Evolutionary conservation across 2,113 vertebrate species (phyloP).

Genomic region (Elachura formosa): DNA sequence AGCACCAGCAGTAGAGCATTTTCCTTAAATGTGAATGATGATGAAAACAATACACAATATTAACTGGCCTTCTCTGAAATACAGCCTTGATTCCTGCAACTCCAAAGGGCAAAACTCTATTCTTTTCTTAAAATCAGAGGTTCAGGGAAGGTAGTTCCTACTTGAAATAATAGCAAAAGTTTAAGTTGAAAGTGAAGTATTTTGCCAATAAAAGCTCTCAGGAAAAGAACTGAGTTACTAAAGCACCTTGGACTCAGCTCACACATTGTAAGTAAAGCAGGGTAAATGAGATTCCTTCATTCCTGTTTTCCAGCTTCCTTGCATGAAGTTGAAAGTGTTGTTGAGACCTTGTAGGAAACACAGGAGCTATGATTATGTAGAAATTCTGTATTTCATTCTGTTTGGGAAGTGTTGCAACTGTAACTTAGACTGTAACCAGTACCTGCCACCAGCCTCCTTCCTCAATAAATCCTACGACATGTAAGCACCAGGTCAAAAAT

Average conservation of each 20-base stretch:
- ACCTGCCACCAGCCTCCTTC: not conserved
- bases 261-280: rapidly evolving
- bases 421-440: not conserved
- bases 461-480: not conserved
- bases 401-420: not conserved
- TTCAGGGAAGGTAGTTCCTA: conserved; percentile 77
- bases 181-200: not conserved
- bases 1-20: not conserved
- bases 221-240: not conserved
- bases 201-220: not conserved
- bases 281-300: not conserved
- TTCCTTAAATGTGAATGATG: not conserved
- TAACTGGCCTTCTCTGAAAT: not conserved
- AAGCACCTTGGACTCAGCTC: not conserved
- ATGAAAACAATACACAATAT: not conserved
- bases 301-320: not conserved
- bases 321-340: rapidly evolving
- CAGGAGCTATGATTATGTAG: rapidly evolving
- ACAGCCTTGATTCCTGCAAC: not conserved
- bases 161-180: conserved; percentile 70
- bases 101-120: conserved; percentile 33
- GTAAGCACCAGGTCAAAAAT: not conserved
- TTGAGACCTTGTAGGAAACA: rapidly evolving
- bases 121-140: conserved; percentile 74
- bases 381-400: not conserved